These are phyloP conservation scores for Conger conger DNA, from an alignment of 2,113 vertebrate species.

Conservation along the genomic window DNA sequence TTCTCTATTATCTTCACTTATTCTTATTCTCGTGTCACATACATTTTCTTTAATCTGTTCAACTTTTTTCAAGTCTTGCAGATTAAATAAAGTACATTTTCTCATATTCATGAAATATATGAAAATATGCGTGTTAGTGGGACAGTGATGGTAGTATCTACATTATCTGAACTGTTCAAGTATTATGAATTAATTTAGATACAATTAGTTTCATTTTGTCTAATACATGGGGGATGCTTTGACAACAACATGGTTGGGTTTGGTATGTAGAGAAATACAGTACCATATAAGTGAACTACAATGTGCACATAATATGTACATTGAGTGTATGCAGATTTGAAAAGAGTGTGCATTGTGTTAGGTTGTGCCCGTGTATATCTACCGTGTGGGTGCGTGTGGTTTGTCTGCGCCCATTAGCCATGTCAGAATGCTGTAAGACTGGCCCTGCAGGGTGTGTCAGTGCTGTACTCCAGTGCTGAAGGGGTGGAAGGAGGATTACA, in stretches of 20 bases:
- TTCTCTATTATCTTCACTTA: background rate
- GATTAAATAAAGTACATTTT: background rate
- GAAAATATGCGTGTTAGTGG: too few relatives aligned
- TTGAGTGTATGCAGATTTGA: background rate
- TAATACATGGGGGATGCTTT: background rate
- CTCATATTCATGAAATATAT: background rate
- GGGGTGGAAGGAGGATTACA: background rate
- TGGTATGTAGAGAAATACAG: background rate
- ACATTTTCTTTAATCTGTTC: background rate
- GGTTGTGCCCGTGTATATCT: background rate
- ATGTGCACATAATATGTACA: background rate
- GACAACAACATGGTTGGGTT: background rate
- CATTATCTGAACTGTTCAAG: background rate
- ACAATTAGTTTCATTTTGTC: background rate
- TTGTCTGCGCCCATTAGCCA: background rate
- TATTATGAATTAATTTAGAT: background rate
- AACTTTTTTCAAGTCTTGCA: background rate
- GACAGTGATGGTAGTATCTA: background rate
- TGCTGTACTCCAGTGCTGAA: background rate
- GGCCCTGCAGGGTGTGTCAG: conserved; percentile 46
- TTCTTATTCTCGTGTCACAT: background rate
- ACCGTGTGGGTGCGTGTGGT: background rate
- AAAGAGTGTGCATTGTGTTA: background rate
- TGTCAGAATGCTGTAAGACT: conserved; percentile 62
- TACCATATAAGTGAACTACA: background rate